Evolutionary conservation across 2,113 vertebrate genomes (phyloP), one percentile per base, ranked within the genome.

Genomic region (Microcebus jonahi): DNA sequence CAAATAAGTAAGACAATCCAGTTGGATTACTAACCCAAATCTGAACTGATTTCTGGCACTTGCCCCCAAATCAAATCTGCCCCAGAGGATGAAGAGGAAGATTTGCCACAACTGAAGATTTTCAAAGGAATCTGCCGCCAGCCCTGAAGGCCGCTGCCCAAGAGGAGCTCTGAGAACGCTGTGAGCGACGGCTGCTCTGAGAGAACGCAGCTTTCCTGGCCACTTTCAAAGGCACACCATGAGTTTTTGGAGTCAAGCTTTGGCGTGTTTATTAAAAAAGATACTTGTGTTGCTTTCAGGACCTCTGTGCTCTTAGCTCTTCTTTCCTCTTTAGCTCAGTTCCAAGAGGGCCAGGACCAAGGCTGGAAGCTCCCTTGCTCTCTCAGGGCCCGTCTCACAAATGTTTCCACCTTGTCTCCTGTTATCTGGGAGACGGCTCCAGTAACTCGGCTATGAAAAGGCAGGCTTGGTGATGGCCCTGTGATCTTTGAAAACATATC

Each of bases 11-110:
- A 86, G 39, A 95, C 45, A 70, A 25, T 39, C 53, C 50, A 65
- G 36, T 70, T 75, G 68, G 93, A 91, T 89, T 75, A 83, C 68
- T 95, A 79, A 87, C 83, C 65, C 68, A 61, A 77, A 81, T 84
- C 92, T 88, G 63, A 82, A 94, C 68, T 81, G 68, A 89, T 73
- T 95, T 65, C 90, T 97, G 97, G 96, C 91, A 95, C 90, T 77
- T 53, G 73, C 39, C 82, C 71, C 53, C 82, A 63, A 85, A 84
- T 55, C 70, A 84, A 86, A 91, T 77, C 61, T 95, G 50, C 67
- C 91, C 75, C 70, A 76, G 79, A 91, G 59, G 45, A 93, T 57
- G 57, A 59, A 93, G 75, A 95, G 36, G 71, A 93, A 96, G 86
- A 92, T 92, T 90, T 94, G 76, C 88, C 82, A 82, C 81, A 89